Evolutionary conservation across 2,888 invertebrate genomes (phyloP).

Genomic region (Mimumesa dahlbomi): DNA sequence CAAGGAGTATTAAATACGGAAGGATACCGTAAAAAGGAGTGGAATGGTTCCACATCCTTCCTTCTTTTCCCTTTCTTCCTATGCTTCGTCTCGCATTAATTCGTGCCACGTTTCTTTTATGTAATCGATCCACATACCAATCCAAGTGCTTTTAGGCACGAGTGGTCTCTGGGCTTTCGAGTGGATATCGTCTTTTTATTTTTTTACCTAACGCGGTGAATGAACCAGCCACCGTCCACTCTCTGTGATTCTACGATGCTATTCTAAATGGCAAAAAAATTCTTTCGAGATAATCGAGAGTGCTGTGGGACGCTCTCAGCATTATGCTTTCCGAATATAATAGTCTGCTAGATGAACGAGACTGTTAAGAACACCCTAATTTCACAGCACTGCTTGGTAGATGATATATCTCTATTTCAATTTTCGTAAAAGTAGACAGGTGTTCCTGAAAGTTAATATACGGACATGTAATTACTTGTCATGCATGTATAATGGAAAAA

Average conservation of each 20-base stretch:
- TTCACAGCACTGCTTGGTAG: background rate
- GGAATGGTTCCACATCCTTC: conserved; percentile 48
- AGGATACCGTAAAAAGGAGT: conserved; percentile 22
- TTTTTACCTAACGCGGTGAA: conserved; percentile 40
- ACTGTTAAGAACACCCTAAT: background rate
- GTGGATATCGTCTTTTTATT: conserved; percentile 53
- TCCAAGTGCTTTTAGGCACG: conserved; percentile 62
- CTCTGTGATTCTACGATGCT: conserved; percentile 12
- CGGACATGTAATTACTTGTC: too few relatives aligned
- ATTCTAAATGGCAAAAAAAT: conserved; percentile 13
- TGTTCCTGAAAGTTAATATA: too few relatives aligned
- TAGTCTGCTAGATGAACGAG: conserved; percentile 1
- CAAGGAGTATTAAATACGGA: conserved; percentile 14
- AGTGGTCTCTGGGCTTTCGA: conserved; percentile 53
- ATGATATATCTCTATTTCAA: too few relatives aligned
- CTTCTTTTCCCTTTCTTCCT: conserved; percentile 15
- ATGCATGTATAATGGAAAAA: too few relatives aligned
- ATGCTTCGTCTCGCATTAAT: conserved; percentile 49
- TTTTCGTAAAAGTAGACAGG: too few relatives aligned
- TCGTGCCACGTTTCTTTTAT: conserved; percentile 58
- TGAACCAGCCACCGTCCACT: conserved; percentile 26
- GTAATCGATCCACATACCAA: conserved; percentile 60
- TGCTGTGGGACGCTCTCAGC: conserved; percentile 2
- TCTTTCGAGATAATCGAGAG: conserved; percentile 5
- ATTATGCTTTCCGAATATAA: background rate